Conservation (phyloP, 2,113 vertebrate genomes). For the Menidia beryllina region DNA sequence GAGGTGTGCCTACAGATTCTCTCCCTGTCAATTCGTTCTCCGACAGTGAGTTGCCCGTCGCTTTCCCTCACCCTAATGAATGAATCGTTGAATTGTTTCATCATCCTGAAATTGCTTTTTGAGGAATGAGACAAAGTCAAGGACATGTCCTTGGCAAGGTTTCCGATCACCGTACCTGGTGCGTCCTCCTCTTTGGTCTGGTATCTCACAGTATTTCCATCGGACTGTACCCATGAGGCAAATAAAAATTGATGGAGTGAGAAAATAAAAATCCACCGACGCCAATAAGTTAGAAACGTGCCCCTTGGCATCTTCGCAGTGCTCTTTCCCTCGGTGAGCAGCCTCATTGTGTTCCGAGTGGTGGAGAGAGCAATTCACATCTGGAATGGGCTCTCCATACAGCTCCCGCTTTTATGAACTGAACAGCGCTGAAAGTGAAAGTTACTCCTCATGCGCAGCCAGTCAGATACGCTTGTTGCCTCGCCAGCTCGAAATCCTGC, state of each 20-base stretch:
- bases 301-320: conserved; percentile 57
- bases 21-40: conserved; percentile 92
- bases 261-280: conserved; percentile 74
- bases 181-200: conserved; percentile 91
- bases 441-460: conserved; percentile 75
- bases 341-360: conserved; percentile 50
- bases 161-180: conserved; percentile 92
- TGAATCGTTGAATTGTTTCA: conserved; percentile 94
- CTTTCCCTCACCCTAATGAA: conserved; percentile 90
- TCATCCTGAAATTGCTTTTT: conserved; percentile 91
- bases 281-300: conserved; percentile 72
- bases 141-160: conserved; percentile 92
- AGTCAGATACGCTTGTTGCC: conserved; percentile 69
- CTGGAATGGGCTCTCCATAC: conserved; percentile 60
- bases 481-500: conserved; percentile 78
- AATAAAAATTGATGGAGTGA: conserved; percentile 64
- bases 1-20: conserved; percentile 87
- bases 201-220: conserved; percentile 91
- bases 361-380: conserved; percentile 56
- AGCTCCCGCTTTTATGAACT: conserved; percentile 61
- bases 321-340: conserved; percentile 43
- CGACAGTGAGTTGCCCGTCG: conserved; percentile 91
- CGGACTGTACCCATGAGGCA: conserved; percentile 64
- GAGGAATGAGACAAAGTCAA: conserved; percentile 85
- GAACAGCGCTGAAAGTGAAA: conserved; percentile 76